Percentiles rank a stretch among this genome's conserved stretches.
Conservation (phyloP, 2,797 vertebrate species). For the Myotis daubentonii region DNA sequence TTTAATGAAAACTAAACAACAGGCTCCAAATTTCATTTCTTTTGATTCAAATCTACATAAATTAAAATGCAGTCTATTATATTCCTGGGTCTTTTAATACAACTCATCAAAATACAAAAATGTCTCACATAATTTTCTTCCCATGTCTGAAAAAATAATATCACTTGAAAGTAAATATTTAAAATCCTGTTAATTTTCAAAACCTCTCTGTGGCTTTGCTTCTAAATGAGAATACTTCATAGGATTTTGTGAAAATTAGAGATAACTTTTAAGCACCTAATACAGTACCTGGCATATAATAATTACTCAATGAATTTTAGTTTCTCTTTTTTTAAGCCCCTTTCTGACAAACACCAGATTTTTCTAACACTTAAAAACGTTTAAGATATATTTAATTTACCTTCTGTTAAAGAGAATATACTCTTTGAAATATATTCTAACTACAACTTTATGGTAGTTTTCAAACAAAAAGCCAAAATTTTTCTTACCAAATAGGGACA, state of each 20-base stretch:
- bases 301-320: not conserved
- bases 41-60: not conserved
- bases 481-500: slow-evolving; percentile 95
- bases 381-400: not conserved
- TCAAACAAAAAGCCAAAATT: not conserved
- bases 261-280: not conserved
- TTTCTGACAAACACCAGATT: not conserved
- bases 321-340: not conserved
- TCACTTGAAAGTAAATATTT: not conserved
- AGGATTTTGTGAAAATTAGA: not conserved
- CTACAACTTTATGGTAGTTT: not conserved
- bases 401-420: not conserved
- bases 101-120: slow-evolving; percentile 16
- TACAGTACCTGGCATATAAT: not conserved
- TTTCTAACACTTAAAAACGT: not conserved
- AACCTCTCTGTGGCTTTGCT: not conserved
- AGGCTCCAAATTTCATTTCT: not conserved
- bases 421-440: not conserved
- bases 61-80: not conserved
- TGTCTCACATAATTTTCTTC: not conserved
- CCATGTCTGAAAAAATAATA: not conserved
- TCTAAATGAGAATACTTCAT: not conserved
- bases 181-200: slow-evolving; percentile 32
- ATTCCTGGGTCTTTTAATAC: not conserved
- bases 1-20: not conserved